phyloP scores from a whole-genome alignment of 2,888 invertebrate genomes.

The Drosophila flavopinicola region DNA sequence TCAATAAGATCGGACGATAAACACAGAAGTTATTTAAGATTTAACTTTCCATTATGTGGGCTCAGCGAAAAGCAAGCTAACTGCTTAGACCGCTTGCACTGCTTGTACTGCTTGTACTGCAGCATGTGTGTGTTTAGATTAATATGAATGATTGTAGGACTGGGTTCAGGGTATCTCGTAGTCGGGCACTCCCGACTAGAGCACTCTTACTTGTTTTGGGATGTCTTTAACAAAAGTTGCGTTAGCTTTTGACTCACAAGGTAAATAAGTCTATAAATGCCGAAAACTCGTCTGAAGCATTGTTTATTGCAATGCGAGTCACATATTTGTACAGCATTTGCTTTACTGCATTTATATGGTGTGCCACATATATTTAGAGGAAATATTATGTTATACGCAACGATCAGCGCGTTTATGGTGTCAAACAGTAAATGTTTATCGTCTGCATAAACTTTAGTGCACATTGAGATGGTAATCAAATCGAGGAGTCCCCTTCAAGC shows the following conservation, averaged over 20 bases:
- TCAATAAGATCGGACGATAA: too few species aligned
- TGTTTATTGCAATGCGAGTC: conserved; percentile 65
- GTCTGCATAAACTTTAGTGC: conserved; percentile 42
- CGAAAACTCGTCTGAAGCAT: conserved; percentile 37
- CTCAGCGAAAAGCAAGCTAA: too few species aligned
- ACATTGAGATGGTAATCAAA: conserved; percentile 41
- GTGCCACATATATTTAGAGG: conserved; percentile 43
- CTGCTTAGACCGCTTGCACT: too few species aligned
- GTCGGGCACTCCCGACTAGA: too few species aligned
- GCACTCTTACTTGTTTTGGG: too few species aligned
- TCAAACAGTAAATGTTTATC: conserved; percentile 53
- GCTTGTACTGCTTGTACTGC: too few species aligned
- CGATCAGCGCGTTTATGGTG: conserved; percentile 43
- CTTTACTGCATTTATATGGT: conserved; percentile 66
- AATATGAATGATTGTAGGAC: too few species aligned
- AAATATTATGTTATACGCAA: conserved; percentile 22
- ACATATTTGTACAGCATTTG: conserved; percentile 63
- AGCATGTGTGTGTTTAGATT: too few species aligned
- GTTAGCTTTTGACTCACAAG: conserved; percentile 39
- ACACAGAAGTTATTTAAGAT: too few species aligned
- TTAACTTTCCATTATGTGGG: too few species aligned
- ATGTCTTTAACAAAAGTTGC: conserved; percentile 34
- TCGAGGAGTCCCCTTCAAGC: neutral
- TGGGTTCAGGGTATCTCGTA: too few species aligned
- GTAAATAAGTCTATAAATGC: conserved; percentile 66